Conservation (phyloP, 2,888 invertebrate genomes). For the Neoascia interrupta region DNA sequence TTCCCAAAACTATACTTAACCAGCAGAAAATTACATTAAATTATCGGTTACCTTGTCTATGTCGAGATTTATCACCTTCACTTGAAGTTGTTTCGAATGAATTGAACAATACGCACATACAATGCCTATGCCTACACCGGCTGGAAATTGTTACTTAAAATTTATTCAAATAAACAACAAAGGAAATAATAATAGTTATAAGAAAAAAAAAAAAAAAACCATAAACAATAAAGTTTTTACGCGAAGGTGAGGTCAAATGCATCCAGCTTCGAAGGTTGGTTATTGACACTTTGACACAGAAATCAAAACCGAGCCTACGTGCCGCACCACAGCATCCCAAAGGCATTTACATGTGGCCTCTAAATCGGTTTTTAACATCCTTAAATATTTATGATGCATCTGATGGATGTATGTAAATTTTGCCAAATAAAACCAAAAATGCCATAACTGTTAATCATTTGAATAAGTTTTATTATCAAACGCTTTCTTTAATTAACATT, state of each 20-base stretch:
- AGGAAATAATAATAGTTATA: background rate
- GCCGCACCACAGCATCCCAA: no score
- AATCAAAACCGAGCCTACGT: no score
- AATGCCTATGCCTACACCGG: slow-evolving; percentile 5
- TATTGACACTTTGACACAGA: slow-evolving; percentile 29
- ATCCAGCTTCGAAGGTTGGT: slow-evolving; percentile 29
- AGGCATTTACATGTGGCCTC: no score
- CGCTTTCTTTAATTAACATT: no score
- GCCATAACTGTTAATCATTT: no score
- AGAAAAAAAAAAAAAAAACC: no score
- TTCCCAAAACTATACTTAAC: background rate
- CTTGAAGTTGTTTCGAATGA: slow-evolving; percentile 22
- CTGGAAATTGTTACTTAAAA: slow-evolving; percentile 6
- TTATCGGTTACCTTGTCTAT: slow-evolving; percentile 33
- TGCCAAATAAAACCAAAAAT: no score
- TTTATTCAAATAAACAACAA: background rate
- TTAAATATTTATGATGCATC: no score
- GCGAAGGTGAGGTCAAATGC: slow-evolving; percentile 1
- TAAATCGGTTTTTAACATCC: no score
- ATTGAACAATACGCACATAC: background rate
- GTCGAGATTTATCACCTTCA: slow-evolving; percentile 37
- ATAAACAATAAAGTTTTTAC: background rate
- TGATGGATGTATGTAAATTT: no score
- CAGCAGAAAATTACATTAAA: slow-evolving; percentile 45
- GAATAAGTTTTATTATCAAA: no score